Evolutionary conservation across 2,113 vertebrate species (phyloP).

Genomic region (Ictalurus furcatus): DNA sequence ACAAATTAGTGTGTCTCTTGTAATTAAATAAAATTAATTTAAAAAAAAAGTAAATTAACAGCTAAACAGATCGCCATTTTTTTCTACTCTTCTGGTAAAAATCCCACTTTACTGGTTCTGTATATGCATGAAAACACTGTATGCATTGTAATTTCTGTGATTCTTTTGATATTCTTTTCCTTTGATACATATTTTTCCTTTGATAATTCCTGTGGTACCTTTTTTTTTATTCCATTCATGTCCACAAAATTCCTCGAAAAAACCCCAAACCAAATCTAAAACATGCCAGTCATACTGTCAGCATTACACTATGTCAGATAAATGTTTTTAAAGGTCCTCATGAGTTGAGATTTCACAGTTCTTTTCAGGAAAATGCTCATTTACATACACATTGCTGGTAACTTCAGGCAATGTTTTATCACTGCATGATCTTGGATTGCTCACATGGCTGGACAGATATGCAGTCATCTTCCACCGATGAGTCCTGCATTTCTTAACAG

Average conservation of each 20-base stretch:
- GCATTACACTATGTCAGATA: neutral
- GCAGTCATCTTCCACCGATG: conserved; percentile 70
- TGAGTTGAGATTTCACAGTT: neutral
- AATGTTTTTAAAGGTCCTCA: neutral
- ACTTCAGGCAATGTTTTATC: conserved; percentile 30
- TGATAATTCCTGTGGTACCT: neutral
- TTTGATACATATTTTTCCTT: neutral
- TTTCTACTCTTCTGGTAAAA: neutral
- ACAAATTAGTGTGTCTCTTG: neutral
- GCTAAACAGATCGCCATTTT: neutral
- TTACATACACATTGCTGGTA: neutral
- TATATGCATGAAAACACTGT: neutral
- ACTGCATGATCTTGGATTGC: conserved; percentile 17
- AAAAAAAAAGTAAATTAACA: neutral
- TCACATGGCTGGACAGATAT: conserved; percentile 70
- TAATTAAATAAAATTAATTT: neutral
- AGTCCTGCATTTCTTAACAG: conserved; percentile 71
- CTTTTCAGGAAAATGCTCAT: conserved; percentile 12
- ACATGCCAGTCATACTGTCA: neutral
- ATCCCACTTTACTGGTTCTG: neutral
- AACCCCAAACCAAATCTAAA: neutral
- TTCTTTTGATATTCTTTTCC: conserved; percentile 6
- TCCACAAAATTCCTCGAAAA: neutral
- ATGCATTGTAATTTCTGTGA: neutral
- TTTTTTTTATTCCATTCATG: neutral